phyloP scores from a whole-genome alignment of 2,113 vertebrate genomes.

The Antechinus stuartii region DNA sequence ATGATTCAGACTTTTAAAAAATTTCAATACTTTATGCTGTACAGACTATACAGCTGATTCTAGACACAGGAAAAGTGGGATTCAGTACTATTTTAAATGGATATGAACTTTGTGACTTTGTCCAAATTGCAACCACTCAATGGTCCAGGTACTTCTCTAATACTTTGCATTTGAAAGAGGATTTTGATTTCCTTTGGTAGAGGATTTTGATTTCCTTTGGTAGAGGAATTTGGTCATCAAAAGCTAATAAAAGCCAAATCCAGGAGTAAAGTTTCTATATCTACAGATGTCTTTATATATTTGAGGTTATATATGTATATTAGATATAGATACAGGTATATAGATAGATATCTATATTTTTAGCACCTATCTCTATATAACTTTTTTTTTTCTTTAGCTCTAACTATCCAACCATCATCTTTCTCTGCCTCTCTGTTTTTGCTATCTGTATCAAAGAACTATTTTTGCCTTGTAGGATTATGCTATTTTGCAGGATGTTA shows the following conservation, averaged over 20 bases:
- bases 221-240: neutral
- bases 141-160: too few species aligned
- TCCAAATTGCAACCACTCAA: too few species aligned
- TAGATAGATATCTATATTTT: neutral
- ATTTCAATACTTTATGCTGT: neutral
- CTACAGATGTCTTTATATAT: too few species aligned
- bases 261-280: neutral
- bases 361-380: too few species aligned
- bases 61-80: neutral
- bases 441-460: neutral
- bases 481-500: neutral
- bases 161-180: neutral
- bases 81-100: too few species aligned
- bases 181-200: neutral
- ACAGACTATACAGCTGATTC: neutral
- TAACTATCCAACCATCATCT: neutral
- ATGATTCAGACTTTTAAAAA: neutral
- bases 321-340: too few species aligned
- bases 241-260: neutral
- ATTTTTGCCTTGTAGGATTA: neutral
- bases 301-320: too few species aligned
- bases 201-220: neutral
- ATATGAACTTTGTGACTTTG: too few species aligned
- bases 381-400: neutral
- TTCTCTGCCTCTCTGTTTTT: neutral